These are phyloP conservation scores for Callinectes sapidus DNA, from an alignment of 2,888 invertebrate genomes.

Conservation along the genomic window DNA sequence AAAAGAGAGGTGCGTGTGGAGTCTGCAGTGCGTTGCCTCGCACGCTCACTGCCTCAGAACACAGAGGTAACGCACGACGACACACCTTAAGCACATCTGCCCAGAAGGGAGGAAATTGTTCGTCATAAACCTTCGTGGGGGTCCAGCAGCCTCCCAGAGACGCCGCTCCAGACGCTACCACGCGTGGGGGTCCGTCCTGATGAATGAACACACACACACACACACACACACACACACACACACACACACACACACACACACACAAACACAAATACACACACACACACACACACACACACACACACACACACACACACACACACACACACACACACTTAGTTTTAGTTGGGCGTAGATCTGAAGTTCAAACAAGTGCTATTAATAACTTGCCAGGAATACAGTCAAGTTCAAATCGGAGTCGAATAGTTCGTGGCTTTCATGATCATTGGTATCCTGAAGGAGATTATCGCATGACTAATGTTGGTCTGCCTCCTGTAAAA, in stretches of 20 bases:
- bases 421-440: not conserved
- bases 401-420: not conserved
- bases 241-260: slow-evolving; percentile 36
- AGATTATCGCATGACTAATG: not conserved
- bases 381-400: not conserved
- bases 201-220: not conserved
- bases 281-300: not conserved
- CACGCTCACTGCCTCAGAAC: slow-evolving; percentile 5
- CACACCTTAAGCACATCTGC: slow-evolving; percentile 5
- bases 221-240: slow-evolving; percentile 35
- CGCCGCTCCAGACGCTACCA: not conserved
- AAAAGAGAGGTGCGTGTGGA: not conserved
- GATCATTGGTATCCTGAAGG: not conserved
- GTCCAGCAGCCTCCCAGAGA: not conserved
- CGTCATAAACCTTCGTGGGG: slow-evolving; percentile 22
- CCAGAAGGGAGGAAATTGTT: slow-evolving; percentile 12
- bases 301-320: slow-evolving; percentile 27
- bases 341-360: no score
- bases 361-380: not conserved
- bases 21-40: slow-evolving; percentile 11
- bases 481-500: not conserved
- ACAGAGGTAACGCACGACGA: slow-evolving; percentile 9
- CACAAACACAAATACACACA: not conserved
- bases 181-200: not conserved
- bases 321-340: slow-evolving; percentile 27